Conservation (phyloP, 2,888 invertebrate genomes). For the Liodrosophila aerea region DNA sequence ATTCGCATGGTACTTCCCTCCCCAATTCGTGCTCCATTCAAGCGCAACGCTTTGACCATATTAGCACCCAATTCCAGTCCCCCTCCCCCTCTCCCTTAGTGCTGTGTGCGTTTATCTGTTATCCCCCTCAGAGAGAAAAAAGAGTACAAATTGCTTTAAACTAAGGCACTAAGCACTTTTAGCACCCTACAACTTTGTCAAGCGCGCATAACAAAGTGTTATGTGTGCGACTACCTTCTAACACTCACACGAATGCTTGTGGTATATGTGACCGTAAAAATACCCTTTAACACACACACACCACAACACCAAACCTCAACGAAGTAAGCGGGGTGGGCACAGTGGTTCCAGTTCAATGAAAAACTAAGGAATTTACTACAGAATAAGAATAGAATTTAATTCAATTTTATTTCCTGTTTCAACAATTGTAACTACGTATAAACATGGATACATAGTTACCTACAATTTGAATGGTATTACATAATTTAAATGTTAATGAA, state of each 20-base stretch:
- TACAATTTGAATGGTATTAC: no score
- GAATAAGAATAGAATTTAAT: no score
- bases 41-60: conserved; percentile 68
- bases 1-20: conserved; percentile 22
- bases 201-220: conserved; percentile 77
- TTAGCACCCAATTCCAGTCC: conserved; percentile 69
- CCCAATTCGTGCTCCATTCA: conserved; percentile 31
- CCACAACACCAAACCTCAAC: conserved; percentile 24
- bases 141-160: conserved; percentile 65
- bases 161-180: conserved; percentile 77
- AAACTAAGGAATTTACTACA: no score
- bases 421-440: no score
- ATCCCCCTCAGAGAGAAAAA: conserved; percentile 25
- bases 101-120: conserved; percentile 55
- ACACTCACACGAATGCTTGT: conserved; percentile 49
- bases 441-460: no score
- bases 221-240: conserved; percentile 59
- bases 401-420: no score
- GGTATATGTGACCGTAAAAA: conserved; percentile 39
- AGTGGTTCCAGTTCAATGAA: conserved; percentile 20
- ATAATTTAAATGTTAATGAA: no score
- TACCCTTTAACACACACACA: conserved; percentile 49
- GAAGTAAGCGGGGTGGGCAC: conserved; percentile 15
- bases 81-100: conserved; percentile 1
- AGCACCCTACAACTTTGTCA: conserved; percentile 74